A percentile compares a stretch with the other conserved stretches of the same genome.
Evolutionary conservation across 2,113 vertebrate species (phyloP).

Genomic region (Numida meleagris): DNA sequence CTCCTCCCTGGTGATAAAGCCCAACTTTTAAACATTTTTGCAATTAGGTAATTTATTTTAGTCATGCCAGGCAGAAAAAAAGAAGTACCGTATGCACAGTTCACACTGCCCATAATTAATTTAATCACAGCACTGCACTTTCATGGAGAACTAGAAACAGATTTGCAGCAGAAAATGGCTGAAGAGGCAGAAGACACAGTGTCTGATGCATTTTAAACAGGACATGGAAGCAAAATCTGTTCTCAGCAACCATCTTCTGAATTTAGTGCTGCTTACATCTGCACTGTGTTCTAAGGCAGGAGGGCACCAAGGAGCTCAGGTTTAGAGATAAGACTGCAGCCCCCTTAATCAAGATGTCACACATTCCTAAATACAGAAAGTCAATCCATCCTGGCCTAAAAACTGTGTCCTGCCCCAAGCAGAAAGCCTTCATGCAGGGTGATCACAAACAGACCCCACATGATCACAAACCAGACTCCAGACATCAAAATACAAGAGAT

Average conservation of each 20-base stretch:
- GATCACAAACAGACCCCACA: rapidly evolving
- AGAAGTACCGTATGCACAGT: rapidly evolving
- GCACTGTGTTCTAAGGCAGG: neutral
- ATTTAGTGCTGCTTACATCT: neutral
- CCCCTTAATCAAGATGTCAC: neutral
- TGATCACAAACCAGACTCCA: neutral
- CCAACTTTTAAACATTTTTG: neutral
- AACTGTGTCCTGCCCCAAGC: rapidly evolving
- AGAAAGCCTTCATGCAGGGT: neutral
- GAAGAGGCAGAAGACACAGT: neutral
- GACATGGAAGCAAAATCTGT: neutral
- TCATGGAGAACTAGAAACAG: neutral
- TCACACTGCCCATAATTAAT: neutral
- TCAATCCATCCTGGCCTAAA: neutral
- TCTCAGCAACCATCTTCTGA: neutral
- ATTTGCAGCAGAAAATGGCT: neutral
- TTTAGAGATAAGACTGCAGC: neutral
- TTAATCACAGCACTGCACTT: neutral
- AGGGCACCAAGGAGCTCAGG: neutral
- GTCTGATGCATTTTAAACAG: neutral
- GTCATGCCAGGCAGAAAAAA: neutral
- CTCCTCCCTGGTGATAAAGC: neutral
- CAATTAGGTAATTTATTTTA: neutral
- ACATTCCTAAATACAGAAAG: neutral
- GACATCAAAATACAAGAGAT: neutral